Evolutionary conservation across 2,888 invertebrate species (phyloP), one percentile per base, ranked within the genome.

Genomic region (Dicranocentrus wangi): DNA sequence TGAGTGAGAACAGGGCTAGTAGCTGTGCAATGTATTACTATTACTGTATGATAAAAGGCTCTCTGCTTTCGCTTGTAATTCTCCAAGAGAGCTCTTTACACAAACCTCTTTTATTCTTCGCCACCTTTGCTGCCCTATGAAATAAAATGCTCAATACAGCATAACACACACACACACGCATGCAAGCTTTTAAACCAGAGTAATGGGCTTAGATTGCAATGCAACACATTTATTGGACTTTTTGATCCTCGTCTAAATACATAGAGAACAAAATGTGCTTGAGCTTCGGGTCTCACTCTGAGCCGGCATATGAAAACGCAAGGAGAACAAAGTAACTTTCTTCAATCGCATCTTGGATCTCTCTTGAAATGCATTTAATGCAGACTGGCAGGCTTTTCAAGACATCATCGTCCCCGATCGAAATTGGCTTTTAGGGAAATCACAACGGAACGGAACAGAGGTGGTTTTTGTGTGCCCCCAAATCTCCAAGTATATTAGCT

Each of bases 81-180:
- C 47, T n/a, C 27, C 25, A 23, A 68, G 51, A 25, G 71, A 60
- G 71, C 55, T 71, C 60, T 71, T 17, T 79, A 65, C 61, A 72
- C 61, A 79, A 72, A 72, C 72, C 79, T 79, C 72, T 70, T 80
- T 80, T 80, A 73, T 80, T 80, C 69, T 80, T 68, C 21, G 80
- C 73, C 80, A 80, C 80, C 80, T 80, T 73, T 28, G 15, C 78
- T 73, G 68, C 80, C 80, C 80, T 63, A 63, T 77, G 43, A 77
- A 70, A 71, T 58, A 63, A 63, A 28, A 53, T 60, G 60, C 32
- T 70, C 25, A 27, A 10, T 55, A 27, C 32, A 28, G 32, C 32
- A 61, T 32, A 53, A 28, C 47, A 17, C 28, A 51, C 47, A 28
- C 19, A 17, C 28, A 53, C 5, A 51, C 17, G 63, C 21, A 47